These are phyloP conservation scores for Dendrocincla tyrannina DNA, from an alignment of 2,797 vertebrate genomes.

Conservation along the genomic window DNA sequence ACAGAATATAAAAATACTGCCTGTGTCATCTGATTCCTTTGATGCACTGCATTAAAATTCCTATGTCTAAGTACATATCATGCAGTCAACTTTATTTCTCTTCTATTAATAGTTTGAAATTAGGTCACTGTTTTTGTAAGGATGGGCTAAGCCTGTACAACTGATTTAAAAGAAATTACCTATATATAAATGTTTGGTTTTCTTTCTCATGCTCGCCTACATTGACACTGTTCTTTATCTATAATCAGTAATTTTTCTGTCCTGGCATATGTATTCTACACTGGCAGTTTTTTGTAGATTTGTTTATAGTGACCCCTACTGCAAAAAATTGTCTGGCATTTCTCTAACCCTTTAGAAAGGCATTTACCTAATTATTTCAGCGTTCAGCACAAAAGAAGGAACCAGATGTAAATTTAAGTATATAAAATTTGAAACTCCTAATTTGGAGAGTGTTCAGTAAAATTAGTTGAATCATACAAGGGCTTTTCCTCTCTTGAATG, in stretches of 20 bases:
- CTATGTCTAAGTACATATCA: slow-evolving; percentile 23
- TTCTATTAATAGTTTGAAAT: slow-evolving; percentile 61
- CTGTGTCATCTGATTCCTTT: slow-evolving; percentile 48
- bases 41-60: slow-evolving; percentile 57
- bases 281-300: slow-evolving; percentile 8
- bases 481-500: background rate
- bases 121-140: slow-evolving; percentile 34
- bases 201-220: background rate
- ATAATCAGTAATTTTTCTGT: background rate
- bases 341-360: slow-evolving; percentile 13
- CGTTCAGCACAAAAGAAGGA: background rate
- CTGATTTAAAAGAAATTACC: slow-evolving; percentile 12
- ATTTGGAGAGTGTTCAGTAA: background rate
- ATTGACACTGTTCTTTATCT: background rate
- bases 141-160: background rate
- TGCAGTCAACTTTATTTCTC: slow-evolving; percentile 38
- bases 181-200: background rate
- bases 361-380: slow-evolving; percentile 3
- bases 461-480: background rate
- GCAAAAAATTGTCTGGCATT: slow-evolving; percentile 8
- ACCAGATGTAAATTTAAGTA: background rate
- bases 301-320: slow-evolving; percentile 61
- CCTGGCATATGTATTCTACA: background rate
- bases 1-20: slow-evolving; percentile 36
- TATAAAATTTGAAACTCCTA: background rate